Base-by-base conservation (phyloP, 2,888 invertebrate genomes). In the Odiellus spinosus region DNA sequence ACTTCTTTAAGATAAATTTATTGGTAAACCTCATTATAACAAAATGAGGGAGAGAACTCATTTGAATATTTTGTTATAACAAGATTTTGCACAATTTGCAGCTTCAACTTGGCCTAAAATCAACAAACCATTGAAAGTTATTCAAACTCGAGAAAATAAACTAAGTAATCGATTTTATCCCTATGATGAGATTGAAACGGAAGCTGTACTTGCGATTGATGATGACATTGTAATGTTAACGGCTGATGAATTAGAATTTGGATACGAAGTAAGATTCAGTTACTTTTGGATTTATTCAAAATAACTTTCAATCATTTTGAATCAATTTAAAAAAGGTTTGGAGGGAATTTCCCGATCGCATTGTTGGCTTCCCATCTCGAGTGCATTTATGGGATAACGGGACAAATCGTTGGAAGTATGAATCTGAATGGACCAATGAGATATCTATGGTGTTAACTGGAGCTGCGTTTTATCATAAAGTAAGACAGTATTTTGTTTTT, bases 401-500 rank as follows among this genome's bases (percentile, higher is more conserved):
- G 4, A 87, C 86, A 1, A 70, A 71, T 57, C 76, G 78, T 50
- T 95, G 90, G 88, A 80, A 78, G 56, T 95, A 95, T 64, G 88
- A 93, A 69, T 91, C 90, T 20, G 93, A 95, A 70, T 95, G 93
- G 93, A 90, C 87, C 36, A 93, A 91, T 64, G 80, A 87, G 65
- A 64, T 70, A 39, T 93, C 91, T 0, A 91, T 95, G 90, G 91
- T 81, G 40, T 70, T 95, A 21, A 95, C 95, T 0, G 95, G 93
- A 2, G 93, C 91, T 12, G 91, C 93, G 44, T 95, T 93, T 70
- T 83, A 93, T 67, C 93, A 95, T 65, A 93, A 93, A 68, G 77
- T 81, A 62, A 52, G 51, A 51, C 26, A 15, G 45, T 14, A n/a
- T n/a, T n/a, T n/a, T n/a, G n/a, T n/a, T n/a, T n/a, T n/a, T n/a